Evolutionary conservation across 2,888 invertebrate genomes (phyloP), one percentile per base, ranked within the genome.

Genomic region (Chymomyza amoena): DNA sequence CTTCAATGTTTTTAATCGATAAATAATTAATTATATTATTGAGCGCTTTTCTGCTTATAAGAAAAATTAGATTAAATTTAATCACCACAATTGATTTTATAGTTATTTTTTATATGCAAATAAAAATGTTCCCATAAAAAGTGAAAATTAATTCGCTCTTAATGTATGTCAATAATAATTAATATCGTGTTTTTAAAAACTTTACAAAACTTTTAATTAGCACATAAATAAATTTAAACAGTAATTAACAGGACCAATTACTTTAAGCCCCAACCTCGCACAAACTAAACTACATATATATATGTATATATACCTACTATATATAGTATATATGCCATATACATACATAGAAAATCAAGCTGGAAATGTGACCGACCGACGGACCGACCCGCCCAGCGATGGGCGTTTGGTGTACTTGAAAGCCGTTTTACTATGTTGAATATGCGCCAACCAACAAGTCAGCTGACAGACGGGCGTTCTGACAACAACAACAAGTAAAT

Each of bases 361-460:
- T 45, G 39, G 13, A 10, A 45, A 6, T 45, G 39, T 45, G 39
- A 45, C 13, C 39, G 39, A 45, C 39, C 39, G 39, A 9, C 39
- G 39, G n/a, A n/a, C n/a, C n/a, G n/a, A n/a, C 6, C 39, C 39
- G 39, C 18, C 65, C 80, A 75, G 78, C 76, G 76, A 84, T 80
- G 80, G 76, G 64, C 75, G 72, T 80, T 87, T 87, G 87, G 82
- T 83, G 86, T 71, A 87, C 85, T 82, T 80, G 78, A 78, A 78
- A 84, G 66, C 75, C 72, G 57, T 78, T 78, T 83, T 69, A 73
- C 70, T 68, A 50, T 45, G 54, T 68, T 69, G 68, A 68, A 68
- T 69, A 68, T 73, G 76, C 68, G 68, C 68, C 76, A 72, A 62
- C 68, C 76, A 72, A 62, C 72, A 68, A 76, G 82, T 78, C 85